These are phyloP conservation scores for Pseudotriccus pelzelni DNA, from an alignment of 2,797 vertebrate genomes.

Conservation along the genomic window DNA sequence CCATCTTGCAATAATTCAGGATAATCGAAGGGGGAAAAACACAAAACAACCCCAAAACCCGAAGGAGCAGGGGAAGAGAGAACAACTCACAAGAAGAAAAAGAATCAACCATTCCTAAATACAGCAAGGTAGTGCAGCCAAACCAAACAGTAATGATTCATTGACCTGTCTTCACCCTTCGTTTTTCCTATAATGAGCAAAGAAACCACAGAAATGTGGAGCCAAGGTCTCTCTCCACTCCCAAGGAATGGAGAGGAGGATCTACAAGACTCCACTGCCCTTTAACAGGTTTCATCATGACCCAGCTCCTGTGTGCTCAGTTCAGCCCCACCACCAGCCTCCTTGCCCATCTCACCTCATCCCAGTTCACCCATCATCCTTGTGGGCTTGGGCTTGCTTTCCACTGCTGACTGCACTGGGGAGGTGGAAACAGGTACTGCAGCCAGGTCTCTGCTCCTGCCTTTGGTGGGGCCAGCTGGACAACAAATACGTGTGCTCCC, in stretches of 20 bases:
- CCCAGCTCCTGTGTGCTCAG: neutral
- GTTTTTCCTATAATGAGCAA: conserved; percentile 64
- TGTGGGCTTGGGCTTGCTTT: neutral
- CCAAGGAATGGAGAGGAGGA: neutral
- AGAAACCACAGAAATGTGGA: conserved; percentile 57
- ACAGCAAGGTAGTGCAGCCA: neutral
- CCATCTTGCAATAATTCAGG: conserved; percentile 72
- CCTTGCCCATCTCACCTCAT: neutral
- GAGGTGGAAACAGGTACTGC: neutral
- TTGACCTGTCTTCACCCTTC: conserved; percentile 71
- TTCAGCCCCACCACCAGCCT: neutral
- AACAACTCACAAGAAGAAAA: conserved; percentile 38
- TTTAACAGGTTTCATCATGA: neutral
- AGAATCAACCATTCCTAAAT: conserved; percentile 51
- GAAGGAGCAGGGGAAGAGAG: conserved; percentile 8
- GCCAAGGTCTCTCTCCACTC: neutral
- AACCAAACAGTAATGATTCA: conserved; percentile 71
- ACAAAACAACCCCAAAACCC: conserved; percentile 50
- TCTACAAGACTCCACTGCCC: neutral
- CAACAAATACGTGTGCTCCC: fast-evolving
- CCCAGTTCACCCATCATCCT: neutral
- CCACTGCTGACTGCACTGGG: fast-evolving
- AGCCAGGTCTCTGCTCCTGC: neutral
- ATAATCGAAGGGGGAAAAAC: neutral
- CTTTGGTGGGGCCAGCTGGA: neutral